Evolutionary conservation across 1,140 invertebrate species (phyloP).

Genomic region (Brachionus sp.): DNA sequence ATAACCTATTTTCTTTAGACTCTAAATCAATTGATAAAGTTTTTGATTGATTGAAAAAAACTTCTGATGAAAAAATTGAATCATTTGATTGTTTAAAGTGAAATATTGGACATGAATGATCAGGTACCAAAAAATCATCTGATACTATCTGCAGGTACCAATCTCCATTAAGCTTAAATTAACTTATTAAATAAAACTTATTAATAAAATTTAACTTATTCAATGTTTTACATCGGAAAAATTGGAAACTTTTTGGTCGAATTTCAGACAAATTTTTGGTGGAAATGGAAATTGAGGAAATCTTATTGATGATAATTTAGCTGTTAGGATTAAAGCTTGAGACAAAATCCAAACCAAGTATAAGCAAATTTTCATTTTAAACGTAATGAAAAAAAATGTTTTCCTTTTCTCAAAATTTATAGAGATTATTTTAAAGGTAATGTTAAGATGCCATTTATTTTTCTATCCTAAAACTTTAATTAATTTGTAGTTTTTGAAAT

Average conservation of each 20-base stretch:
- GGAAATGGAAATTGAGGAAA: not conserved
- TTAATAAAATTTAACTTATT: not conserved
- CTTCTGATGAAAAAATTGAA: not conserved
- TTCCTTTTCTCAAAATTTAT: not conserved
- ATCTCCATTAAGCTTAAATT: not conserved
- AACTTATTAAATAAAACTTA: not conserved
- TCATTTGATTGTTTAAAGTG: not conserved
- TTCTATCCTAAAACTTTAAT: too few relatives aligned
- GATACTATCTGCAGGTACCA: not conserved
- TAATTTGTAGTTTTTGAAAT: too few relatives aligned
- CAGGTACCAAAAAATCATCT: not conserved
- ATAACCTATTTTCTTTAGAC: not conserved
- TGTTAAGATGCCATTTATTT: not conserved
- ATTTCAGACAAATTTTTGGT: not conserved
- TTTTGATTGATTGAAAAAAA: not conserved
- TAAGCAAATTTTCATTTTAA: not conserved
- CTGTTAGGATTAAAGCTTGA: not conserved
- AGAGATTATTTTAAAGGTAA: not conserved
- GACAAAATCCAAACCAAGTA: not conserved
- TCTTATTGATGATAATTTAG: not conserved
- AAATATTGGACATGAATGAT: not conserved
- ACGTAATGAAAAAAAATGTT: not conserved
- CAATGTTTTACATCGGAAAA: not conserved
- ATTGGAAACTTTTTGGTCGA: not conserved
- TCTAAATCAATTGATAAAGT: not conserved